Conservation (phyloP, 30 jellyfish, hydroid and myxozoan genomes). For the Hydractinia symbiolongicarpus region DNA sequence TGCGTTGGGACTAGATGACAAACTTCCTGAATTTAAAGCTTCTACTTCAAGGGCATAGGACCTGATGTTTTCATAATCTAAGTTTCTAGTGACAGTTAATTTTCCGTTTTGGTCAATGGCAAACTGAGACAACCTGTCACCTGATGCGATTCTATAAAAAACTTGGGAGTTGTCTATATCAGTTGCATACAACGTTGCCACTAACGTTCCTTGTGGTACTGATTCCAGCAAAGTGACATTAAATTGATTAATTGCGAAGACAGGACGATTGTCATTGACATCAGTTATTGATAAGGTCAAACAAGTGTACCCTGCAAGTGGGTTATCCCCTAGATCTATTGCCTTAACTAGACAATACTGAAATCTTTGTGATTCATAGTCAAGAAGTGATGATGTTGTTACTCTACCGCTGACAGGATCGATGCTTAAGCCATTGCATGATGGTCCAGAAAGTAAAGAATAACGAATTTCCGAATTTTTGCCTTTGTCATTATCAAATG, state of each 20-base stretch:
- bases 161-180: constrained; percentile 32
- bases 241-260: constrained; percentile 16
- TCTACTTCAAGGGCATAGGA: constrained; percentile 29
- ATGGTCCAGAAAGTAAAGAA: constrained; percentile 40
- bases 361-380: constrained; percentile 37
- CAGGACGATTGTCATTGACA: constrained; percentile 70
- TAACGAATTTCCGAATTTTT: constrained; percentile 54
- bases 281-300: constrained; percentile 33
- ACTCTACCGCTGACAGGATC: constrained; percentile 63
- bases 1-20: constrained; percentile 22
- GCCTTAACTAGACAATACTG: constrained; percentile 46
- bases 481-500: constrained; percentile 69
- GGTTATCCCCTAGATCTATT: constrained; percentile 9
- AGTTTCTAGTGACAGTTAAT: not conserved
- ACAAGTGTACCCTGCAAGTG: constrained; percentile 44
- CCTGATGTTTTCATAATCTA: constrained; percentile 26
- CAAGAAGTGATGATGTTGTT: constrained; percentile 43
- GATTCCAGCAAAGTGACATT: constrained; percentile 30
- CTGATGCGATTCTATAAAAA: constrained; percentile 16
- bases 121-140: constrained; percentile 10
- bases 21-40: constrained; percentile 30
- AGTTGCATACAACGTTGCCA: constrained; percentile 27
- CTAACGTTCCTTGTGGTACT: constrained; percentile 34
- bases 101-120: constrained; percentile 9
- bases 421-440: constrained; percentile 19